phyloP scores from a whole-genome alignment of 2,888 invertebrate genomes.

The Theretra japonica region DNA sequence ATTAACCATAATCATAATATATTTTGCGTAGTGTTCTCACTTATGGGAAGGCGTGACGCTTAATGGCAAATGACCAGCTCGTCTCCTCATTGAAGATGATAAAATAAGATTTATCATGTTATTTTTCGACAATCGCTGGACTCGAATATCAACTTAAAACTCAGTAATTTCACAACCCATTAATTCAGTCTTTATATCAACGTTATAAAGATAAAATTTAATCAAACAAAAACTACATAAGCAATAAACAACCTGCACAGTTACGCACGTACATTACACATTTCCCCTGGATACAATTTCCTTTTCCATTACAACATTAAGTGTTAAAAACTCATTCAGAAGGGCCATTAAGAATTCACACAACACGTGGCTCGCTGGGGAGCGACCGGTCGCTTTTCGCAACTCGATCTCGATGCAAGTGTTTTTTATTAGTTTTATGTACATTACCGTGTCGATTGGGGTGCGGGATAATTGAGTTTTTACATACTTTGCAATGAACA shows the following conservation, averaged over 20 bases:
- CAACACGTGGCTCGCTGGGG: not conserved
- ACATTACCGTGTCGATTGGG: not conserved
- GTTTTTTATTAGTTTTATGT: constrained; percentile 21
- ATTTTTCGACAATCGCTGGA: too few species aligned
- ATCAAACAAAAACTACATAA: not conserved
- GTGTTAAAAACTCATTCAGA: constrained; percentile 23
- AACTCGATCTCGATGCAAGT: constrained; percentile 17
- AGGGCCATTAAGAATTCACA: constrained; percentile 17
- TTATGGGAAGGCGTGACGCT: too few species aligned
- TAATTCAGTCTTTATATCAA: too few species aligned
- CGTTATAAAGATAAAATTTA: not conserved
- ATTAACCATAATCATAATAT: too few species aligned
- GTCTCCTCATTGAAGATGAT: too few species aligned
- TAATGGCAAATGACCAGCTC: too few species aligned
- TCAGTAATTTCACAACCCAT: too few species aligned
- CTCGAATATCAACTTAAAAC: too few species aligned
- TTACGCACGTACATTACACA: not conserved
- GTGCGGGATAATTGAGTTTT: not conserved
- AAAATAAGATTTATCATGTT: too few species aligned
- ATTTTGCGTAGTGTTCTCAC: too few species aligned
- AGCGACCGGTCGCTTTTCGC: not conserved
- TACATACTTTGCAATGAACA: not conserved
- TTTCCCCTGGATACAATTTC: constrained; percentile 5
- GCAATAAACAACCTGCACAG: not conserved
- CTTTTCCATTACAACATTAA: constrained; percentile 20